These are phyloP conservation scores for Typhlomys cinereus DNA, from an alignment of 2,113 vertebrate genomes.

Conservation along the genomic window DNA sequence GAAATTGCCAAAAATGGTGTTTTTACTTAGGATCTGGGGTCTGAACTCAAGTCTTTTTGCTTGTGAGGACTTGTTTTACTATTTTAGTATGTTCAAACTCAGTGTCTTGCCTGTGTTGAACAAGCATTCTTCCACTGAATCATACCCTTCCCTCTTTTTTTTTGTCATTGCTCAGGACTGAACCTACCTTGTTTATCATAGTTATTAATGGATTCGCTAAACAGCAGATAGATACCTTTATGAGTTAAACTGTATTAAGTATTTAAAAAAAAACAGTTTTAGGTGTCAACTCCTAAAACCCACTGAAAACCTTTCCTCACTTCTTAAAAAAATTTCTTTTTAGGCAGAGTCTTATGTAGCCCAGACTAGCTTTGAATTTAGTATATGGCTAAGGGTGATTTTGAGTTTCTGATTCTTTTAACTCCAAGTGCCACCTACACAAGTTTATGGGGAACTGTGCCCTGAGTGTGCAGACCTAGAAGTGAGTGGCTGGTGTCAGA, in stretches of 20 bases:
- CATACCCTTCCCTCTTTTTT: background rate
- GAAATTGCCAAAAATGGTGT: too few species aligned
- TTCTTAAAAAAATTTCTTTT: background rate
- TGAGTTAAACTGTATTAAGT: background rate
- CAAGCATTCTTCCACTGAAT: background rate
- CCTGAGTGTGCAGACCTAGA: background rate
- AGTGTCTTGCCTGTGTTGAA: background rate
- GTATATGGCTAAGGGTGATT: too few species aligned
- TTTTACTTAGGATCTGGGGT: too few species aligned
- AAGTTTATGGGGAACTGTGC: background rate
- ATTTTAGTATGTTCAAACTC: background rate
- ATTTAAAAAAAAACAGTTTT: conserved; percentile 12
- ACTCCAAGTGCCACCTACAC: background rate
- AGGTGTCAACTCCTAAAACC: background rate
- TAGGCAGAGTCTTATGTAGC: background rate
- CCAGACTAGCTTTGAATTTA: background rate
- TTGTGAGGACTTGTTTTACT: too few species aligned
- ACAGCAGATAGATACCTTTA: background rate
- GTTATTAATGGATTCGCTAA: background rate
- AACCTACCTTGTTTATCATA: background rate
- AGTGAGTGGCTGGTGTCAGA: background rate
- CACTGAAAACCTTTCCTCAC: conserved; percentile 8
- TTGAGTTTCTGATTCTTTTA: background rate
- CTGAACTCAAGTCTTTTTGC: too few species aligned
- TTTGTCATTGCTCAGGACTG: background rate